Conservation (phyloP, 2,797 vertebrate species). For the Cryptoprocta ferox region DNA sequence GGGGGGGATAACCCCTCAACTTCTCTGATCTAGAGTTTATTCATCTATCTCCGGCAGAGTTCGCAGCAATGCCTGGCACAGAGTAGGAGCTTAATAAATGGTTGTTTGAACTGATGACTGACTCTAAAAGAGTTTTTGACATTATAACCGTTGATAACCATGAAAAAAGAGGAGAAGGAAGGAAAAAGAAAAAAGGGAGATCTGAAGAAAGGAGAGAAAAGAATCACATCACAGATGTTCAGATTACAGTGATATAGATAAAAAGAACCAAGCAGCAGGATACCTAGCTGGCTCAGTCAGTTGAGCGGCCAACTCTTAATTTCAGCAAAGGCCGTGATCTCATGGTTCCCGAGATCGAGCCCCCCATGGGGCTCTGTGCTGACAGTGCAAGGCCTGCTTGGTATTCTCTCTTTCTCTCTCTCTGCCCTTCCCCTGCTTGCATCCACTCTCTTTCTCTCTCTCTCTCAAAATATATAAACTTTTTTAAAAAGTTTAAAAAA, state of each 20-base stretch:
- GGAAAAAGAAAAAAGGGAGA: background rate
- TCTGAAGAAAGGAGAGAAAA: background rate
- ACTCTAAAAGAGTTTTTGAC: slow-evolving; percentile 28
- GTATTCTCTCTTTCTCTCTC: too few relatives aligned
- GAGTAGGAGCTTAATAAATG: background rate
- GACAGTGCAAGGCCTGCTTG: too few relatives aligned
- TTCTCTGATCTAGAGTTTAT: slow-evolving; percentile 16
- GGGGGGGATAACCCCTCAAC: background rate
- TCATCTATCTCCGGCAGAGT: background rate
- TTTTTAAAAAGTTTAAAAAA: too few relatives aligned
- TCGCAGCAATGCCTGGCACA: background rate
- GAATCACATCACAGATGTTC: background rate
- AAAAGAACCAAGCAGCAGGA: background rate
- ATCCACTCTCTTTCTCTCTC: too few relatives aligned
- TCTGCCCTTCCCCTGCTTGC: too few relatives aligned
- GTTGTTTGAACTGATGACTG: background rate
- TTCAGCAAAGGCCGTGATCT: too few relatives aligned
- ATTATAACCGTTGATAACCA: background rate
- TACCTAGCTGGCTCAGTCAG: too few relatives aligned
- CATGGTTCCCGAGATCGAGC: too few relatives aligned
- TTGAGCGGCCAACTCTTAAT: too few relatives aligned
- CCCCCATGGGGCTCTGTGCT: too few relatives aligned
- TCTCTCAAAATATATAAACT: too few relatives aligned
- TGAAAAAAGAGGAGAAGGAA: background rate
- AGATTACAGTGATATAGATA: background rate